These are phyloP conservation scores for Orchesellides sinensis DNA, from an alignment of 2,888 invertebrate species.

Conservation along the genomic window DNA sequence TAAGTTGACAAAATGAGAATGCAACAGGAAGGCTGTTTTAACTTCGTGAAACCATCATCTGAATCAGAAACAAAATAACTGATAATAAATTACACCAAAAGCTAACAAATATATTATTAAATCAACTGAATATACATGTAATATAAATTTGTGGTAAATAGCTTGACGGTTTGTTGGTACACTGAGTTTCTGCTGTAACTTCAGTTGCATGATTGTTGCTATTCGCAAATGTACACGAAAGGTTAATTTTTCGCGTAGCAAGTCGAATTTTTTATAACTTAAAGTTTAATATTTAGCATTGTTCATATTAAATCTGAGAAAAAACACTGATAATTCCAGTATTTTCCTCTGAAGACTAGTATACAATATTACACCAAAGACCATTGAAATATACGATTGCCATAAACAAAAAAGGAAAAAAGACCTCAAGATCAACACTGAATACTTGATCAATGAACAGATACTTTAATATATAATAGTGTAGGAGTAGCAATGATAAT, in stretches of 20 bases:
- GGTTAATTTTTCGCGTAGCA: neutral
- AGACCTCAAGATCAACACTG: slow-evolving; percentile 66
- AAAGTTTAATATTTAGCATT: slow-evolving; percentile 29
- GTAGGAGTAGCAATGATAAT: slow-evolving; percentile 59
- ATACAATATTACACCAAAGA: slow-evolving; percentile 74
- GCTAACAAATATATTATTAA: slow-evolving; percentile 14
- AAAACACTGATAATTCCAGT: slow-evolving; percentile 46
- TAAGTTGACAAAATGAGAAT: slow-evolving; percentile 70
- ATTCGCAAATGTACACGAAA: slow-evolving; percentile 12
- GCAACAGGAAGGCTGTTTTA: slow-evolving; percentile 60
- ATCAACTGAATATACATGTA: slow-evolving; percentile 22
- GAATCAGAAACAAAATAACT: slow-evolving; percentile 4
- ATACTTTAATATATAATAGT: slow-evolving; percentile 35
- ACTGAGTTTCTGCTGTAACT: slow-evolving; percentile 58
- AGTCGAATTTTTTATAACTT: slow-evolving; percentile 25
- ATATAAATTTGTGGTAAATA: slow-evolving; percentile 54
- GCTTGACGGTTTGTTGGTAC: slow-evolving; percentile 48
- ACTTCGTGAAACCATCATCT: slow-evolving; percentile 9
- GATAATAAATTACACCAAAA: slow-evolving; percentile 11
- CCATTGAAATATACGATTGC: slow-evolving; percentile 71
- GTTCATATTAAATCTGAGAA: slow-evolving; percentile 60
- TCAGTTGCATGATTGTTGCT: slow-evolving; percentile 64
- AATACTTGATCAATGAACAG: slow-evolving; percentile 63
- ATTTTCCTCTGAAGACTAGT: slow-evolving; percentile 72
- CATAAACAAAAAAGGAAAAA: slow-evolving; percentile 71